These are phyloP conservation scores for Uropetala carovei DNA, from an alignment of 2,888 invertebrate species.

Conservation along the genomic window DNA sequence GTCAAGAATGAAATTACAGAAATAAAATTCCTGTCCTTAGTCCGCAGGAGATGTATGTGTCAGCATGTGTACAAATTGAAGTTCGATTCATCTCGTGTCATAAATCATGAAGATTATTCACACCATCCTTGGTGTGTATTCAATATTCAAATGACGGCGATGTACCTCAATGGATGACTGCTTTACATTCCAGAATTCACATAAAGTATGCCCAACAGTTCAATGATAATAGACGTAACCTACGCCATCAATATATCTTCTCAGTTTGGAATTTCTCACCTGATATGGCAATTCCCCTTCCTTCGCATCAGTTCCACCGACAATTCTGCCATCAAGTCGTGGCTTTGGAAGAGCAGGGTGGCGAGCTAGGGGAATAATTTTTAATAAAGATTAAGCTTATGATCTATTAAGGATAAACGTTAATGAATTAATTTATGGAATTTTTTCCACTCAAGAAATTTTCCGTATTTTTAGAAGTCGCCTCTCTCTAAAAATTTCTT, in stretches of 20 bases:
- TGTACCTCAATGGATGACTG: neutral
- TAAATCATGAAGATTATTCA: no score
- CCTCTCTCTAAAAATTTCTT: no score
- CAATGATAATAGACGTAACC: neutral
- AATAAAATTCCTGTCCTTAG: no score
- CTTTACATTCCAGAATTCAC: neutral
- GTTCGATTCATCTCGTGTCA: no score
- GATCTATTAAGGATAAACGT: no score
- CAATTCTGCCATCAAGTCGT: neutral
- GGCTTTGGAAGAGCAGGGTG: neutral
- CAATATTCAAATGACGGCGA: neutral
- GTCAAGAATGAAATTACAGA: no score
- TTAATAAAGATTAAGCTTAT: neutral
- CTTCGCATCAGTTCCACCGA: neutral
- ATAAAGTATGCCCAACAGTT: neutral
- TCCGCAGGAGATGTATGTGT: no score
- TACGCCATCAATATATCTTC: no score
- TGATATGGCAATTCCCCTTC: slow-evolving; percentile 36
- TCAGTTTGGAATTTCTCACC: neutral
- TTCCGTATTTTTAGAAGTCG: no score
- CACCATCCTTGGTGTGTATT: neutral
- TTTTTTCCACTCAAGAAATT: no score
- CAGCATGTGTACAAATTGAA: no score
- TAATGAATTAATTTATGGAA: no score
- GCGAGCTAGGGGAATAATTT: neutral